phyloP scores from a whole-genome alignment of 2,888 invertebrate species.

The Drosophila mayaguana region DNA sequence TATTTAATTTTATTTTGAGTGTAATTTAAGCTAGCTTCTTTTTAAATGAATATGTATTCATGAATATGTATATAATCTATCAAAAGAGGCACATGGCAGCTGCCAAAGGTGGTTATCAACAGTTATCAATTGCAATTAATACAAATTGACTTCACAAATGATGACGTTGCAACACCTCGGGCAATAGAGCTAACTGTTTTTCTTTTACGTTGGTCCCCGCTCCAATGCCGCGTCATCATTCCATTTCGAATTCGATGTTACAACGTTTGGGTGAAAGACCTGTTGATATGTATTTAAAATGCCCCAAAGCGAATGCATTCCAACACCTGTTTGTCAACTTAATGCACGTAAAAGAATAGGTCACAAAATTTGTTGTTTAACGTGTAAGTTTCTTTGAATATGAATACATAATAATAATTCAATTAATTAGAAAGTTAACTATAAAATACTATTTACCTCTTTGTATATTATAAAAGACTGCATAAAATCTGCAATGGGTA shows the following conservation, averaged over 20 bases:
- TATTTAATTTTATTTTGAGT: conserved; percentile 2
- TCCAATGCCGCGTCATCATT: conserved; percentile 59
- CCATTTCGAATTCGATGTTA: conserved; percentile 40
- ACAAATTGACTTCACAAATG: conserved; percentile 18
- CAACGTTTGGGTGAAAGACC: conserved; percentile 59
- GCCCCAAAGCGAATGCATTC: conserved; percentile 23
- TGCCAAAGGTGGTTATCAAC: conserved; percentile 23
- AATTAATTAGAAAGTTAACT: not conserved
- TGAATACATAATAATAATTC: not conserved
- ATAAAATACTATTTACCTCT: not conserved
- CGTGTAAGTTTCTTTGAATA: not conserved
- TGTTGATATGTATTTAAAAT: conserved; percentile 59
- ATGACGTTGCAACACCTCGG: conserved; percentile 48
- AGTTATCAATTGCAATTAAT: conserved; percentile 32
- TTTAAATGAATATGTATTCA: not conserved
- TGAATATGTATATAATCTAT: not conserved
- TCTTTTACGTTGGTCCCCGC: conserved; percentile 21
- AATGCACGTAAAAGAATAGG: conserved; percentile 35
- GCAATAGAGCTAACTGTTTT: not conserved
- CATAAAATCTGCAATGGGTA: not conserved
- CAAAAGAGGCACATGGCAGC: not conserved
- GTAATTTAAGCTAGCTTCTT: not conserved
- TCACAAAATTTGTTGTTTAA: conserved; percentile 22
- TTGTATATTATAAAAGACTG: not conserved
- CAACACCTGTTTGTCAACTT: conserved; percentile 37